Base-by-base conservation (phyloP, 2,113 vertebrate species). In the Sturnira hondurensis region DNA sequence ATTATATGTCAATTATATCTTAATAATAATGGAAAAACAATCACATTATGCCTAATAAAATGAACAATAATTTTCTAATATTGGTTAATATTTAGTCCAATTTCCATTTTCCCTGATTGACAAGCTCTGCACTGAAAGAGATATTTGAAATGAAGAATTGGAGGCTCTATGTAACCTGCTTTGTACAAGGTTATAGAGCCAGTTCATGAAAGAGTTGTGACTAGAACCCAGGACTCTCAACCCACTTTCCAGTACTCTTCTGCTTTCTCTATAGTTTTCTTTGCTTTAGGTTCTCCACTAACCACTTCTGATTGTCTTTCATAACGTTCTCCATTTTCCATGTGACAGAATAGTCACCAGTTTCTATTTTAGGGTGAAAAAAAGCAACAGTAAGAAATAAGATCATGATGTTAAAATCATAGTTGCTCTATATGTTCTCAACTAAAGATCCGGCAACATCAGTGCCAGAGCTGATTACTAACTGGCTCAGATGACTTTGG, bases 291-390 rank as follows among this genome's bases (percentile, higher is more conserved):
- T 26, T 91, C 20, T 95, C 47, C 22, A 50, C 33, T 70, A 68
- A 73, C 7, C 22, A 20, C 20, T 4, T 90, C 36, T 89, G 26
- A 82, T 73, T 36, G 17, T 61, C 76, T 87, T 83, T 89, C 45
- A 47, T 91, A 67, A 78, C 26, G 12, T 85, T 41, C 41, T 63
- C 15, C 47, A 36, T 54, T 93, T 86, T 65, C 54, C 33, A 28
- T 63, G 36, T 97, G 45, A 73, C 16, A 31, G 54, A 84, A 67
- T 17, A 88, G 67, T 78, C 52, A 94, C 58, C 38, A 47, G 41
- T 91, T 94, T 89, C 58, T 85, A 78, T 73, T 63, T 96, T 52
- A n/a, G 14, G 22, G 31, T 58, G 19, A 67, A 86, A 85, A 83
- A 68, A 67, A 85, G 4, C 38, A 86, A 54, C 41, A 74, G n/a